Evolutionary conservation across 2,797 vertebrate genomes (phyloP).

Genomic region (Urosaurus nigricauda): DNA sequence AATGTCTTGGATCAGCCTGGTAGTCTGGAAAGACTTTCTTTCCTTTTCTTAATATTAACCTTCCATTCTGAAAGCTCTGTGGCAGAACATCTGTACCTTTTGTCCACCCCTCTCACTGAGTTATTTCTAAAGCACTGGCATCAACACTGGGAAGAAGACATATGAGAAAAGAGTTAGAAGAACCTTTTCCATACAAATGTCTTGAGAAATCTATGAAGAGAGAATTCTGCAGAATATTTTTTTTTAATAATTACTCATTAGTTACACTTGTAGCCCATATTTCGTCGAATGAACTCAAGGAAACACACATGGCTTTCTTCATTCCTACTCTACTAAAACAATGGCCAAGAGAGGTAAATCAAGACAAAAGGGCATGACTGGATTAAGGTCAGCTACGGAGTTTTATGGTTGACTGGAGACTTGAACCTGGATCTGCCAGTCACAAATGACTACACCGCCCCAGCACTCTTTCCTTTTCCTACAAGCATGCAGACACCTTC

Average conservation of each 20-base stretch:
- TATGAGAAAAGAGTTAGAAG: not conserved
- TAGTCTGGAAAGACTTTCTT: not conserved
- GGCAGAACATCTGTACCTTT: not conserved
- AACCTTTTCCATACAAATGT: no score
- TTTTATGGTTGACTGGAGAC: not conserved
- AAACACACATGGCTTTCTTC: not conserved
- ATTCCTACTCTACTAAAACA: not conserved
- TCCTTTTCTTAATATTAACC: not conserved
- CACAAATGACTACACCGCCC: not conserved
- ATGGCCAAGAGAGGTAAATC: not conserved
- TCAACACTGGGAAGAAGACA: not conserved
- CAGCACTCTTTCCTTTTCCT: not conserved
- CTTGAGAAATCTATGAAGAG: not conserved
- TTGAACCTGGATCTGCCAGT: not conserved
- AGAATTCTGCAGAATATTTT: not conserved
- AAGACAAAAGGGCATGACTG: not conserved
- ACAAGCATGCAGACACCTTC: not conserved
- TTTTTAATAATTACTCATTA: no score
- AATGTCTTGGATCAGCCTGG: not conserved
- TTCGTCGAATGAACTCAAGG: not conserved
- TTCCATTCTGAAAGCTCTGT: not conserved
- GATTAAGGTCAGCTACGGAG: not conserved
- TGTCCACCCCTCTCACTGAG: not conserved
- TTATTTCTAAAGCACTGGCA: not conserved
- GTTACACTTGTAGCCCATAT: not conserved